Percentiles rank a stretch among this genome's conserved stretches.
These are phyloP conservation scores for Apeira syringaria DNA, from an alignment of 2,888 invertebrate species.

Conservation along the genomic window DNA sequence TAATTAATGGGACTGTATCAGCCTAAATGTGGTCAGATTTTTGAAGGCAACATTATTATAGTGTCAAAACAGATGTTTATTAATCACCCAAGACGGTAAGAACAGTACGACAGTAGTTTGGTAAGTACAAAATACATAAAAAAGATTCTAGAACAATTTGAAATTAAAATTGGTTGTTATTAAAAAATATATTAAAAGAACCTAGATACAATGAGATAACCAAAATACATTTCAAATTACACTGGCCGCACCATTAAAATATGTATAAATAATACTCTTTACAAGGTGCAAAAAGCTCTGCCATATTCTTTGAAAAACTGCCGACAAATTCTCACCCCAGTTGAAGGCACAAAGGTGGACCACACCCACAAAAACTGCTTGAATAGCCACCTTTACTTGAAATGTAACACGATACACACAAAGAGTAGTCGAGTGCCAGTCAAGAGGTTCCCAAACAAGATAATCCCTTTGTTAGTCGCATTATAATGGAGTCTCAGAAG, in stretches of 20 bases:
- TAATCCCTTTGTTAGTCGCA: constrained; percentile 77
- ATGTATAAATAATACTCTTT: constrained; percentile 40
- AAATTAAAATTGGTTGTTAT: too few species aligned
- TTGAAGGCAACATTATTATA: constrained; percentile 5
- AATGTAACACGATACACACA: constrained; percentile 74
- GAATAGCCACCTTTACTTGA: constrained; percentile 59
- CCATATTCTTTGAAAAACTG: constrained; percentile 45
- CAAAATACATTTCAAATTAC: constrained; percentile 43
- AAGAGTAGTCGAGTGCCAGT: constrained; percentile 70
- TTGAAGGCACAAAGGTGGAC: constrained; percentile 50
- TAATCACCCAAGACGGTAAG: too few species aligned
- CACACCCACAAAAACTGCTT: constrained; percentile 73
- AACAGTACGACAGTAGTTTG: too few species aligned
- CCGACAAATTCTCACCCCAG: constrained; percentile 65
- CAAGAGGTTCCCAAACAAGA: constrained; percentile 82
- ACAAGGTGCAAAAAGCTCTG: constrained; percentile 51
- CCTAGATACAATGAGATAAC: too few species aligned
- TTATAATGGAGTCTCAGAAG: constrained; percentile 71
- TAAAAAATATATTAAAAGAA: too few species aligned
- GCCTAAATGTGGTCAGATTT: constrained; percentile 28
- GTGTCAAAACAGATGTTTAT: constrained; percentile 13
- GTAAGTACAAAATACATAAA: too few species aligned
- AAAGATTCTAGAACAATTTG: too few species aligned
- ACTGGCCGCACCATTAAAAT: constrained; percentile 39
- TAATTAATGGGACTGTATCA: constrained; percentile 25